These are phyloP conservation scores for Trichopoda pennipes DNA, from an alignment of 2,888 invertebrate species.

Conservation along the genomic window DNA sequence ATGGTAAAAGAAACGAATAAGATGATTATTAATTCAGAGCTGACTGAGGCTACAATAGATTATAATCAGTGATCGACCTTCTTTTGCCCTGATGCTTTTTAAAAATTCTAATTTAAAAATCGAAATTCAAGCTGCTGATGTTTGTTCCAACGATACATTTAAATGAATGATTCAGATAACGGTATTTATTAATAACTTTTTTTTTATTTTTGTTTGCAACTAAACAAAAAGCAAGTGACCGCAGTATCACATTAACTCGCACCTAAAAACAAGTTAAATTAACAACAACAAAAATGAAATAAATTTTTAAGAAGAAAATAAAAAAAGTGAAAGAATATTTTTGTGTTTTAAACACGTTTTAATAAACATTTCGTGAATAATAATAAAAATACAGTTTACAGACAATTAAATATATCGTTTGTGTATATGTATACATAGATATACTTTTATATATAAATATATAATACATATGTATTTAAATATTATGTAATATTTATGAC, in stretches of 20 bases:
- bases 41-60: too few relatives aligned
- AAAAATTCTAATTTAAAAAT: too few relatives aligned
- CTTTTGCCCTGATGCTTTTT: too few relatives aligned
- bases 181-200: too few relatives aligned
- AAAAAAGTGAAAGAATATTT: constrained; percentile 7
- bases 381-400: background rate
- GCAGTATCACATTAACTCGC: background rate
- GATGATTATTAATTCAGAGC: too few relatives aligned
- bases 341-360: constrained; percentile 5
- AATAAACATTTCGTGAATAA: background rate
- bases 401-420: constrained; percentile 1
- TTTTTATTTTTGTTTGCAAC: background rate
- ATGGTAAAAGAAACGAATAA: too few relatives aligned
- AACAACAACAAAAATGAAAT: background rate
- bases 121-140: too few relatives aligned
- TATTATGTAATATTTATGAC: constrained; percentile 44
- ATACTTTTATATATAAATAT: too few relatives aligned
- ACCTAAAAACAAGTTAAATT: background rate
- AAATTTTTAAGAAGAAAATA: background rate
- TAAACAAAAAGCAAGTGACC: background rate
- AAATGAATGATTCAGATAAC: too few relatives aligned
- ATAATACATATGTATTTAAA: too few relatives aligned
- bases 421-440: too few relatives aligned
- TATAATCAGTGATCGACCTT: too few relatives aligned
- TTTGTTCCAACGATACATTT: background rate